Percentiles rank a stretch among this genome's conserved stretches.
Evolutionary conservation across 2,888 invertebrate species (phyloP).

Genomic region (Heliconius hortense): DNA sequence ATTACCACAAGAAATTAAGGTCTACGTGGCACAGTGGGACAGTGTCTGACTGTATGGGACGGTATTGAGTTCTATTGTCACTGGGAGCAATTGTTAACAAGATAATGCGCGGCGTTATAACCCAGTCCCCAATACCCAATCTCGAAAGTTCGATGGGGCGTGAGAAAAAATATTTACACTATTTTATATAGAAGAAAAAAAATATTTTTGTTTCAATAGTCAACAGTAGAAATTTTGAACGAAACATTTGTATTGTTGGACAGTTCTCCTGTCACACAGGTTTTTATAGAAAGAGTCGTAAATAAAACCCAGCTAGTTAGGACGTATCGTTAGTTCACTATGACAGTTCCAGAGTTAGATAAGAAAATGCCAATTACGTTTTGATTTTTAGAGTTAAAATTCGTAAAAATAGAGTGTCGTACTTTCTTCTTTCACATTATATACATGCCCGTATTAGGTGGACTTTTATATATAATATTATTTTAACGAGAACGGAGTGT

Average conservation of each 20-base stretch:
- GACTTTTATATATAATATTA: too few species aligned
- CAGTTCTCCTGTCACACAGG: background rate
- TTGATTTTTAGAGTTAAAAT: background rate
- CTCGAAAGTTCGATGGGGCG: background rate
- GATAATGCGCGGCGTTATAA: background rate
- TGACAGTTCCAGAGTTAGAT: background rate
- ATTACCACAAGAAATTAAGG: too few species aligned
- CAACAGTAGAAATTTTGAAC: background rate
- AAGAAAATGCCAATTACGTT: background rate
- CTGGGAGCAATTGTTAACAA: background rate
- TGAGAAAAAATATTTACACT: background rate
- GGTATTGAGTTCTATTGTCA: background rate
- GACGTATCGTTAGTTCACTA: background rate
- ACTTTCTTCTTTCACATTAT: background rate
- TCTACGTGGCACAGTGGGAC: too few species aligned
- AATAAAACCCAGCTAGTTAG: background rate
- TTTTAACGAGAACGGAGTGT: too few species aligned
- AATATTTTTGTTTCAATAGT: background rate
- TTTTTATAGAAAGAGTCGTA: background rate
- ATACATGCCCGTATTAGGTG: too few species aligned
- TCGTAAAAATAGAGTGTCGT: background rate
- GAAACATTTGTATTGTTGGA: background rate
- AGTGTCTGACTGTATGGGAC: background rate
- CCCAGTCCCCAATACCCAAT: background rate
- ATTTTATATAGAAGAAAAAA: too few species aligned